These are phyloP conservation scores for Oreochromis aureus DNA, from an alignment of 2,113 vertebrate species.

Conservation along the genomic window DNA sequence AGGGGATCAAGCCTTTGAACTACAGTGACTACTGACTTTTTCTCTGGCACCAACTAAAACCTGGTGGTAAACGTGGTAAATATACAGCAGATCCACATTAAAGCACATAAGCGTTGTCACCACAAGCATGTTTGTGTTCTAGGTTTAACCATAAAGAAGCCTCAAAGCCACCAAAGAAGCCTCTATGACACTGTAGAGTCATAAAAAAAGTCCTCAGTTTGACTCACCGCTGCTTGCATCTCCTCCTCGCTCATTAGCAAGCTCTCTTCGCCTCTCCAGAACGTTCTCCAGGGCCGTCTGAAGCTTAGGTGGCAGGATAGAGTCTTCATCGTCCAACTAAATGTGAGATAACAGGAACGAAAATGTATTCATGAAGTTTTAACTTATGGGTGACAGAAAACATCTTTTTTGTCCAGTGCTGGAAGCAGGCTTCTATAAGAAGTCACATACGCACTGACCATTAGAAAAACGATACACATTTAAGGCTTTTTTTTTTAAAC, in stretches of 20 bases:
- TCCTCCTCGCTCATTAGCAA: slow-evolving; percentile 76
- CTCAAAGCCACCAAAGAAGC: background rate
- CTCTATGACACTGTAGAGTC: background rate
- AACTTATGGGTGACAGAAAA: background rate
- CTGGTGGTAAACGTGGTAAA: background rate
- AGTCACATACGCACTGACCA: rapidly evolving
- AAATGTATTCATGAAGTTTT: background rate
- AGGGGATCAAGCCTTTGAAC: background rate
- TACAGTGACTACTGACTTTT: background rate
- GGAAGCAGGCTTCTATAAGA: rapidly evolving
- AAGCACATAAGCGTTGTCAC: background rate
- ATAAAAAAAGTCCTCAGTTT: background rate
- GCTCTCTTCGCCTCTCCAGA: slow-evolving; percentile 82
- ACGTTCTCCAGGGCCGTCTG: slow-evolving; percentile 83
- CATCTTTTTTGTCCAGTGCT: background rate
- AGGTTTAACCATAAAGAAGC: background rate
- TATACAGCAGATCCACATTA: background rate
- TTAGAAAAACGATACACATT: background rate
- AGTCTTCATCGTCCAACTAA: slow-evolving; percentile 89
- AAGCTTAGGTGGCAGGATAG: slow-evolving; percentile 86
- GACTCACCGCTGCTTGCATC: slow-evolving; percentile 65
- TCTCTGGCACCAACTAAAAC: background rate
- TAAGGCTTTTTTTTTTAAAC: background rate
- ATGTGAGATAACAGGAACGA: background rate
- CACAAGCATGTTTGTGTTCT: background rate